These are phyloP conservation scores for Agonopterix heracliana DNA, from an alignment of 2,888 invertebrate species.

Conservation along the genomic window DNA sequence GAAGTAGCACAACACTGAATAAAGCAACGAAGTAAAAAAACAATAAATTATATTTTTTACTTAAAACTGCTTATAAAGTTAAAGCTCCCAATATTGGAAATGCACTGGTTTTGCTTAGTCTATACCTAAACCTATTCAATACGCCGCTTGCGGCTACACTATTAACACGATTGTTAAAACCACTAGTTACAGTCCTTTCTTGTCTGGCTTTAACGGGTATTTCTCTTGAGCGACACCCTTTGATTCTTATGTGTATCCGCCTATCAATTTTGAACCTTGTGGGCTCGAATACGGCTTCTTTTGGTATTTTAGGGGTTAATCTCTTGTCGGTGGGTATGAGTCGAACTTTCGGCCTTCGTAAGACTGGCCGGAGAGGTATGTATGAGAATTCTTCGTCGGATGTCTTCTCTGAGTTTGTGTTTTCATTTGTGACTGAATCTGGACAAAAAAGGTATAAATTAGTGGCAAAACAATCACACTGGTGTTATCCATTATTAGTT, in stretches of 20 bases:
- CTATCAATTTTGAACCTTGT: conserved; percentile 16
- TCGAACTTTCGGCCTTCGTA: conserved; percentile 41
- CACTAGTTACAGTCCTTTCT: conserved; percentile 19
- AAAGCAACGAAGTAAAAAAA: conserved; percentile 7
- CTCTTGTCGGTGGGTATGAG: conserved; percentile 27
- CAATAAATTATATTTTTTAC: conserved; percentile 24
- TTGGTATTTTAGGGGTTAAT: conserved; percentile 24
- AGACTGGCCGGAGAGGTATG: conserved; percentile 34
- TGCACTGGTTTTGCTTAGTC: conserved; percentile 36
- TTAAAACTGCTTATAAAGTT: conserved; percentile 37
- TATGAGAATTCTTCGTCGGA: conserved; percentile 47
- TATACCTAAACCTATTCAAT: conserved; percentile 63
- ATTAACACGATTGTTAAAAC: conserved; percentile 13
- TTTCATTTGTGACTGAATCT: conserved; percentile 34
- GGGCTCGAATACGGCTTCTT: conserved; percentile 50
- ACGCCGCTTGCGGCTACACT: conserved; percentile 50
- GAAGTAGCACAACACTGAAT: not conserved
- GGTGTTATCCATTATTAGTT: too few relatives aligned
- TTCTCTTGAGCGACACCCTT: conserved; percentile 45
- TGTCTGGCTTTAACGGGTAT: conserved; percentile 10
- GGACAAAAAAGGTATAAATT: conserved; percentile 7
- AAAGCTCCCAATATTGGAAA: conserved; percentile 63
- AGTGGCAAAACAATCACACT: too few relatives aligned
- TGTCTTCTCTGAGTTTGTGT: conserved; percentile 27
- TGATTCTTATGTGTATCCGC: conserved; percentile 48